Evolutionary conservation across 2,888 invertebrate genomes (phyloP), one percentile per base, ranked within the genome.

Genomic region (Oegoconia quadripuncta): DNA sequence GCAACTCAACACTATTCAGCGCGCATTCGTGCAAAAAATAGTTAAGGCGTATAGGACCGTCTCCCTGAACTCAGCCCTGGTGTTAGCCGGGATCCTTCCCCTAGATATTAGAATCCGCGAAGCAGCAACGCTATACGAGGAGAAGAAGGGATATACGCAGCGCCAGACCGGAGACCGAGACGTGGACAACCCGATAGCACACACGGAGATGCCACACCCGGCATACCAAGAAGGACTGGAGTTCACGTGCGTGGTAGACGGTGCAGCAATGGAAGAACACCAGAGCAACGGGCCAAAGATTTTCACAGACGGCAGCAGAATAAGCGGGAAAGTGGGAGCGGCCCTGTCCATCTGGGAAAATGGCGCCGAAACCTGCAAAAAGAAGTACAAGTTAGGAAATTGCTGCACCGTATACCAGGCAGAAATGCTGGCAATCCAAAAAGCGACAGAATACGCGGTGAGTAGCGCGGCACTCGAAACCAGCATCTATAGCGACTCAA

Each of bases 251-350:
- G 25, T 45, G 29, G 35, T 31, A 20, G 33, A 42, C 46, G 8
- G 23, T 14, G 39, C 20, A 3, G 23, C 36, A n/a, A 4, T 32
- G 2, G 30, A 39, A 5, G 17, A 1, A 0, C 7, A 33, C 15
- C 8, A 11, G 8, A 11, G 13, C 3, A 4, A 20, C 4, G 23
- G 2, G 6, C 15, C 34, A 9, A 11, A 18, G 8, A 39, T 46
- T 1, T 48, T 20, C 32, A 48, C 46, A 0, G 51, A 48, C 13
- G 51, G 48, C 11, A 46, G 48, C 37, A 48, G 40, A 20, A 39
- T 41, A 20, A 36, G 15, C 16, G 41, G 41, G n/a, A 36, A 23
- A 7, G 44, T 44, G 6, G 44, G 44, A 11, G 40, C 40, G 1
- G 18, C n/a, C 2, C 11, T 30, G 18, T 14, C 28, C 8, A 9